These are phyloP conservation scores for Barbus barbus DNA, from an alignment of 2,113 vertebrate genomes.

Conservation along the genomic window DNA sequence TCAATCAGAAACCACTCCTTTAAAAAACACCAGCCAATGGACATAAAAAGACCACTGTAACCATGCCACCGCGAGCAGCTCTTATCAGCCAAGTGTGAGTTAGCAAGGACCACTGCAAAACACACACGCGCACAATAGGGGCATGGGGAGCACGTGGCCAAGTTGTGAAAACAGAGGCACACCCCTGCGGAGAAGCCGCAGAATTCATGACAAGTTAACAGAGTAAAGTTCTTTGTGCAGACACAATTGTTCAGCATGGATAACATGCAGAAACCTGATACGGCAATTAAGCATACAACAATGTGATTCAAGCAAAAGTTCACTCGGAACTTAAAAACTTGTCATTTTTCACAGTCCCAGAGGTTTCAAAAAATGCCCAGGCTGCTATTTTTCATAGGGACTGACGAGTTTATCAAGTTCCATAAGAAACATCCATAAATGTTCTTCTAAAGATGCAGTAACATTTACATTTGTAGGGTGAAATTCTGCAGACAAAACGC, in stretches of 20 bases:
- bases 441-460: not conserved
- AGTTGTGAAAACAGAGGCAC: slow-evolving; percentile 69
- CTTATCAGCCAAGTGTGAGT: slow-evolving; percentile 51
- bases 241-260: not conserved
- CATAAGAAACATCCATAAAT: not conserved
- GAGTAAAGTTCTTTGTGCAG: not conserved
- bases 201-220: not conserved
- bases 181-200: slow-evolving; percentile 37
- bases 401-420: not conserved
- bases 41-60: slow-evolving; percentile 67
- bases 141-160: slow-evolving; percentile 73
- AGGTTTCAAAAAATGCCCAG: not conserved
- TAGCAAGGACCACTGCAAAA: slow-evolving; percentile 11
- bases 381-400: not conserved
- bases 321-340: not conserved
- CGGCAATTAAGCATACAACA: not conserved
- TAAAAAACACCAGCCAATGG: slow-evolving; percentile 65
- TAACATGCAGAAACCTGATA: not conserved
- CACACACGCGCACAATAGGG: slow-evolving; percentile 50
- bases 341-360: not conserved
- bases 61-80: slow-evolving; percentile 76
- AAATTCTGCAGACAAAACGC: too few relatives aligned
- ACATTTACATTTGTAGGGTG: not conserved
- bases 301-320: not conserved
- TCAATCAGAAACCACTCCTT: slow-evolving; percentile 62